These are phyloP conservation scores for Camponotus fellah DNA, from an alignment of 2,888 invertebrate species.

Conservation along the genomic window DNA sequence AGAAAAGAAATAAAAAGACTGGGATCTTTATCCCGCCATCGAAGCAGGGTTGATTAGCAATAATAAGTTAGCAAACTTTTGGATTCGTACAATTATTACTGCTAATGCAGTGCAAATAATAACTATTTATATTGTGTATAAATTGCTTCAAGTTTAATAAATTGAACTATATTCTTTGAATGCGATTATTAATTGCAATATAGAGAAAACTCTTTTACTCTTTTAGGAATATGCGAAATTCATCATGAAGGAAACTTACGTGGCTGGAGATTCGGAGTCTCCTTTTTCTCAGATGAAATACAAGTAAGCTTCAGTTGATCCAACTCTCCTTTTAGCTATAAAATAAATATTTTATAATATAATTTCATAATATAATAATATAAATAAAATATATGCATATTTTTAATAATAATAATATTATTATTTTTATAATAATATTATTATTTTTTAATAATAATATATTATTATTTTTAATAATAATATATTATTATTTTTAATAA, in stretches of 20 bases:
- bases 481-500: too few relatives aligned
- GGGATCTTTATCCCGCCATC: constrained; percentile 1
- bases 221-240: constrained; percentile 9
- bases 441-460: too few relatives aligned
- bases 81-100: constrained; percentile 18
- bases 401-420: too few relatives aligned
- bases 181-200: background rate
- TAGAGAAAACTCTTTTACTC: background rate
- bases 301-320: constrained; percentile 74
- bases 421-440: too few relatives aligned
- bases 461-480: too few relatives aligned
- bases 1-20: constrained; percentile 4
- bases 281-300: constrained; percentile 61
- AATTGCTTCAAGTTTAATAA: constrained; percentile 10
- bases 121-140: constrained; percentile 8
- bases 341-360: constrained; percentile 32
- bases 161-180: constrained; percentile 9
- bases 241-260: constrained; percentile 68
- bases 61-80: constrained; percentile 26
- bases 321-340: constrained; percentile 78
- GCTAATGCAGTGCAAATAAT: background rate
- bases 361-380: too few relatives aligned
- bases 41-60: constrained; percentile 47
- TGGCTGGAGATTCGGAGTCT: constrained; percentile 24
- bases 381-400: too few relatives aligned